phyloP scores from a whole-genome alignment of 2,888 invertebrate genomes.

The Tubulanus polymorphus region DNA sequence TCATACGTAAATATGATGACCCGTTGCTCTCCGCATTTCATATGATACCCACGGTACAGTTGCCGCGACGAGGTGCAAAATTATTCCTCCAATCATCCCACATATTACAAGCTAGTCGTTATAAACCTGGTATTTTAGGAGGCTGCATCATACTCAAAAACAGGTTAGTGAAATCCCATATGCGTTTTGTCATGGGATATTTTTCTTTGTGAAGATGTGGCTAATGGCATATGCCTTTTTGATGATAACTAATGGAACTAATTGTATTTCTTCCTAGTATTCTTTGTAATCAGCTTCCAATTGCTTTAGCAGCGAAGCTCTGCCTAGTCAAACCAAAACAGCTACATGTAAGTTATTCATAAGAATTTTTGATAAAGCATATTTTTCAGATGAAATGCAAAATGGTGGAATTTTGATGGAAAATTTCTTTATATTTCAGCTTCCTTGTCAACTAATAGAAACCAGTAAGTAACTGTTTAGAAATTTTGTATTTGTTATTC shows the following conservation, averaged over 20 bases:
- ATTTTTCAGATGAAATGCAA: too few species aligned
- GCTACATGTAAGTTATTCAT: conserved; percentile 22
- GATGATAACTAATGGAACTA: neutral
- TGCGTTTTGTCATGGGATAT: conserved; percentile 40
- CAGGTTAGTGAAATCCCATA: conserved; percentile 64
- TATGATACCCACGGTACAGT: conserved; percentile 72
- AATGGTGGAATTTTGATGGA: too few species aligned
- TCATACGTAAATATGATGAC: conserved; percentile 77
- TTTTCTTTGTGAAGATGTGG: conserved; percentile 23
- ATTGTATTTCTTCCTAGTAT: conserved; percentile 24
- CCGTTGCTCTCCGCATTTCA: conserved; percentile 64
- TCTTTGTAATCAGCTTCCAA: conserved; percentile 33
- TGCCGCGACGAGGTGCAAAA: conserved; percentile 76
- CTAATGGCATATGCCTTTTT: neutral
- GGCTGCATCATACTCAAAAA: conserved; percentile 84
- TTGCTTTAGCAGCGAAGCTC: conserved; percentile 28
- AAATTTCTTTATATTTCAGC: conserved; percentile 10
- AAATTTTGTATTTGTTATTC: too few species aligned
- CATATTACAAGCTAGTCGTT: conserved; percentile 78
- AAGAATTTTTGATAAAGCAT: too few species aligned
- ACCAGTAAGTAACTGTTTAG: conserved; percentile 18
- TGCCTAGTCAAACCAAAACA: conserved; percentile 31
- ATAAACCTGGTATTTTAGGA: conserved; percentile 73
- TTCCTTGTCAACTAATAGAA: conserved; percentile 23
- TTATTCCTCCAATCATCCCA: conserved; percentile 84